Percentiles rank a stretch among this genome's conserved stretches.
phyloP scores from a whole-genome alignment of 1,140 invertebrate genomes.

The Euwallacea fornicatus region DNA sequence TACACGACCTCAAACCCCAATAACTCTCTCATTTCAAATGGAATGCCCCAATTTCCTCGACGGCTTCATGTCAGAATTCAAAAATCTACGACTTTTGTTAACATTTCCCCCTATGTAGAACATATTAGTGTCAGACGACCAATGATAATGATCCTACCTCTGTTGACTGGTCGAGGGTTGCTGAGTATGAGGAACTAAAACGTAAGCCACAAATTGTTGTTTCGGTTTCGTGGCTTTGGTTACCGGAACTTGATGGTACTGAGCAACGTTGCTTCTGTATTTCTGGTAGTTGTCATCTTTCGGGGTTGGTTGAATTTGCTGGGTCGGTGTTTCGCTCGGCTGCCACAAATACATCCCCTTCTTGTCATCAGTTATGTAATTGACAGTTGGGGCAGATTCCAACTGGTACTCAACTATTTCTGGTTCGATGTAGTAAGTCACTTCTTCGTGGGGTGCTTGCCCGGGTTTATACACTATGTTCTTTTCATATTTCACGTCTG shows the following conservation, averaged over 20 bases:
- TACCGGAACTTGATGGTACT: not conserved
- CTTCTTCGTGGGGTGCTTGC: not conserved
- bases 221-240: not conserved
- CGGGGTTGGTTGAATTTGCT: not conserved
- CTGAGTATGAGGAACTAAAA: not conserved
- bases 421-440: slow-evolving; percentile 5
- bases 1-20: too few relatives aligned
- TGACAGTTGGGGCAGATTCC: not conserved
- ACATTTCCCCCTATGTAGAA: too few relatives aligned
- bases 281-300: not conserved
- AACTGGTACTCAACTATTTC: slow-evolving; percentile 10
- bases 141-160: not conserved
- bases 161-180: not conserved
- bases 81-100: too few relatives aligned
- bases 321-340: not conserved
- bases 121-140: too few relatives aligned
- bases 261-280: not conserved
- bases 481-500: slow-evolving; percentile 17
- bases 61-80: too few relatives aligned
- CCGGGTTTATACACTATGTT: slow-evolving; percentile 13
- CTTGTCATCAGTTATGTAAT: not conserved
- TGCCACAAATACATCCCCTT: not conserved
- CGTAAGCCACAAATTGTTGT: not conserved
- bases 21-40: too few relatives aligned
- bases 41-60: too few relatives aligned